Evolutionary conservation across 2,113 vertebrate genomes (phyloP).

Genomic region (Pachycephala philippinensis): DNA sequence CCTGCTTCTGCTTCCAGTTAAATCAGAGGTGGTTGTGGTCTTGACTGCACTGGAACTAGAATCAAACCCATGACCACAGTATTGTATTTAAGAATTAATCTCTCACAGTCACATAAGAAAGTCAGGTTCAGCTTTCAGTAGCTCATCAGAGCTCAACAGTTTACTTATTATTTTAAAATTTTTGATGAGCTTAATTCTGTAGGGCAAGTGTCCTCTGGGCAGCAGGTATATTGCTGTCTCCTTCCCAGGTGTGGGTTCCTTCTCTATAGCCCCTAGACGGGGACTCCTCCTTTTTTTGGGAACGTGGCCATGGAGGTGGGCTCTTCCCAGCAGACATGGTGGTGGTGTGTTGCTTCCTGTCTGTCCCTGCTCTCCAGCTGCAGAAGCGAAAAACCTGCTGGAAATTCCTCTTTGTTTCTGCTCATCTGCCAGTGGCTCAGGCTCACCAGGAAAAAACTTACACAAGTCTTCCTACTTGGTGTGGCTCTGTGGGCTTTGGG

Average conservation of each 20-base stretch:
- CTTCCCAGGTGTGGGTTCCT: neutral
- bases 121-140: neutral
- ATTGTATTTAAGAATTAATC: neutral
- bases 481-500: neutral
- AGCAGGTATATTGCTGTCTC: neutral
- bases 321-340: neutral
- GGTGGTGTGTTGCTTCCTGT: accelerated
- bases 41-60: conserved; percentile 1
- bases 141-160: neutral
- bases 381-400: neutral
- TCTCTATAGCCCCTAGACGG: accelerated
- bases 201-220: neutral
- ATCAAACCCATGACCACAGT: neutral
- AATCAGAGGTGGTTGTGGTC: conserved; percentile 23
- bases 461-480: neutral
- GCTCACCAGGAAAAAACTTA: neutral
- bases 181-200: neutral
- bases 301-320: accelerated
- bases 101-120: neutral
- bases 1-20: conserved; percentile 33
- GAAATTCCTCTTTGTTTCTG: neutral
- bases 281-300: neutral
- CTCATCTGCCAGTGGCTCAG: neutral
- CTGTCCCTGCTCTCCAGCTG: neutral
- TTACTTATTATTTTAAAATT: neutral